Evolutionary conservation across 2,113 vertebrate species (phyloP).

Genomic region (Gymnobelideus leadbeateri): DNA sequence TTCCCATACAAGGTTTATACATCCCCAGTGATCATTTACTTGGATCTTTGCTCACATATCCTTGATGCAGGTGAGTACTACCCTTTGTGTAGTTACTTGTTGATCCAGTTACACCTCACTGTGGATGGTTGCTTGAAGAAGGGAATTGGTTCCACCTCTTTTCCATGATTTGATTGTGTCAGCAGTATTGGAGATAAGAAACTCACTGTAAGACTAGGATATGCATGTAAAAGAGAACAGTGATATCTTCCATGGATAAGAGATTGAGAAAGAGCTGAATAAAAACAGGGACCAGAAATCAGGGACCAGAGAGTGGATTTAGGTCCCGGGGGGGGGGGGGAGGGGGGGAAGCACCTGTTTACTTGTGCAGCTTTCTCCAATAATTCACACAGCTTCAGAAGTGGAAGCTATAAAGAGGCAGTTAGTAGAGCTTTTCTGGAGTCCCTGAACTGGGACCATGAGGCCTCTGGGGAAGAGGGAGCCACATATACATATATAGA

Average conservation of each 20-base stretch:
- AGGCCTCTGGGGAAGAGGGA: background rate
- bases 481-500: background rate
- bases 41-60: background rate
- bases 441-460: background rate
- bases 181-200: background rate
- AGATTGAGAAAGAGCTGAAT: background rate
- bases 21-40: background rate
- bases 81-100: background rate
- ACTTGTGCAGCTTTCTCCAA: background rate
- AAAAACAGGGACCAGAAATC: too few relatives aligned
- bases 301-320: background rate
- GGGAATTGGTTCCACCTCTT: background rate
- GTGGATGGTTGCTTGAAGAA: background rate
- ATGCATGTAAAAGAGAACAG: background rate
- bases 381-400: background rate
- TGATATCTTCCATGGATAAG: background rate
- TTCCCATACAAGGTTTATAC: background rate
- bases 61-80: background rate
- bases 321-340: background rate
- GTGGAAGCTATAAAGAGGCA: background rate
- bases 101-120: background rate
- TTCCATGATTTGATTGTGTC: background rate
- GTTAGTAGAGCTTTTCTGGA: background rate
- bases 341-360: too few relatives aligned
- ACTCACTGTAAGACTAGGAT: background rate